Conservation (phyloP, 2,113 vertebrate species). For the Lanius ludovicianus region DNA sequence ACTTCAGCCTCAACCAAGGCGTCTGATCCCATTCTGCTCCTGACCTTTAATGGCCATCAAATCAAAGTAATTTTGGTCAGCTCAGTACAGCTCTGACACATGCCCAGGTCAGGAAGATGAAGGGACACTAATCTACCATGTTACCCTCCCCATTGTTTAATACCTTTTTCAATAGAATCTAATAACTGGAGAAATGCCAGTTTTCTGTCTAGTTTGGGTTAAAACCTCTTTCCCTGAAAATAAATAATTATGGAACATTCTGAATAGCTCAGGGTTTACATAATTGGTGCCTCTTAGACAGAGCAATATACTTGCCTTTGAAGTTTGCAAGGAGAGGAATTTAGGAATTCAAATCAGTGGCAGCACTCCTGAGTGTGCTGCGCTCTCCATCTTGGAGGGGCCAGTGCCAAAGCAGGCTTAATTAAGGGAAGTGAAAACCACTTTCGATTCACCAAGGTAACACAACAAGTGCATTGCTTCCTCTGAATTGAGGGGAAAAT, state of each 20-base stretch:
- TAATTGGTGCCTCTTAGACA: conserved; percentile 62
- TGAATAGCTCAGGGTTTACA: conserved; percentile 60
- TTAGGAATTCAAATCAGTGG: conserved; percentile 53
- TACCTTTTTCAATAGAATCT: conserved; percentile 71
- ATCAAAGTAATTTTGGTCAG: conserved; percentile 74
- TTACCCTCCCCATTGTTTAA: conserved; percentile 70
- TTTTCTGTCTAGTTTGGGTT: conserved; percentile 65
- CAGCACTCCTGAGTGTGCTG: conserved; percentile 3
- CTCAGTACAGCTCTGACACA: conserved; percentile 64
- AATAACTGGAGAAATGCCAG: conserved; percentile 72
- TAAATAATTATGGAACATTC: conserved; percentile 68
- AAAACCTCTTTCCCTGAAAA: conserved; percentile 64
- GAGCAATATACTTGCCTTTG: conserved; percentile 62
- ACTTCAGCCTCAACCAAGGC: conserved; percentile 52
- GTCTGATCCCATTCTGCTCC: conserved; percentile 71
- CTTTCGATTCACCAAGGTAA: conserved; percentile 63
- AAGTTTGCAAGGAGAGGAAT: conserved; percentile 63
- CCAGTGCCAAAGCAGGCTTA: conserved; percentile 45
- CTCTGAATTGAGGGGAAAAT: conserved; percentile 59
- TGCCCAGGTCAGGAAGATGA: conserved; percentile 75
- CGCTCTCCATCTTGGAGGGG: conserved; percentile 13
- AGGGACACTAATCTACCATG: conserved; percentile 60
- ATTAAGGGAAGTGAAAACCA: conserved; percentile 72
- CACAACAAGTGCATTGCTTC: conserved; percentile 66
- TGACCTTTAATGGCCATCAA: conserved; percentile 77